Conservation (phyloP, 1,140 invertebrate genomes). For the Spodoptera frugiperda region DNA sequence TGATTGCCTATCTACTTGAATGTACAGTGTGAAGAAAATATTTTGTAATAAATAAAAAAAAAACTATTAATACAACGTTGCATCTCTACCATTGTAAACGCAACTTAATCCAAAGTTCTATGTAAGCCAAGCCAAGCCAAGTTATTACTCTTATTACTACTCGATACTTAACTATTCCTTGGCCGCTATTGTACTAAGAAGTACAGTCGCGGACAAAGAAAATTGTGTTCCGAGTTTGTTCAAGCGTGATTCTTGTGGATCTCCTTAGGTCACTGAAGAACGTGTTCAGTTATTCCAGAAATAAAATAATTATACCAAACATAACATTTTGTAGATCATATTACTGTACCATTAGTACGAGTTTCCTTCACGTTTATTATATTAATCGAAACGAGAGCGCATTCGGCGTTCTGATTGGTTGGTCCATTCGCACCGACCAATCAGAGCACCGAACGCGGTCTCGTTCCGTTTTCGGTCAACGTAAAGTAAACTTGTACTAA, state of each 20-base stretch:
- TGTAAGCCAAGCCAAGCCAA: conserved; percentile 42
- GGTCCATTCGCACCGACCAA: too few species aligned
- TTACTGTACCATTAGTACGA: too few species aligned
- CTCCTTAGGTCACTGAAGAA: neutral
- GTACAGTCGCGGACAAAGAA: conserved; percentile 34
- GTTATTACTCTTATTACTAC: conserved; percentile 51
- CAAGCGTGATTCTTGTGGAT: conserved; percentile 1
- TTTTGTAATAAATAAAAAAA: too few species aligned
- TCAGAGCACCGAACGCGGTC: too few species aligned
- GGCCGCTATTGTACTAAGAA: conserved; percentile 22
- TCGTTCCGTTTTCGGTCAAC: too few species aligned
- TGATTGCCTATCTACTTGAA: too few species aligned
- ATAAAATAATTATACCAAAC: neutral
- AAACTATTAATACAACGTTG: too few species aligned
- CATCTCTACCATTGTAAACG: conserved; percentile 9
- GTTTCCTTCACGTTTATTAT: too few species aligned
- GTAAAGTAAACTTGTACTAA: too few species aligned
- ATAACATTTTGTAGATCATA: neutral
- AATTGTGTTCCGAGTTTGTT: conserved; percentile 20
- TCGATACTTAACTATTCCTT: conserved; percentile 44
- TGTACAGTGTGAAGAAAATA: too few species aligned
- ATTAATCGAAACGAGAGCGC: too few species aligned
- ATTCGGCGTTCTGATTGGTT: too few species aligned
- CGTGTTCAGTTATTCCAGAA: neutral
- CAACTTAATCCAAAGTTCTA: conserved; percentile 50